phyloP scores from a whole-genome alignment of 2,888 invertebrate genomes.

The Drosophila greeni region DNA sequence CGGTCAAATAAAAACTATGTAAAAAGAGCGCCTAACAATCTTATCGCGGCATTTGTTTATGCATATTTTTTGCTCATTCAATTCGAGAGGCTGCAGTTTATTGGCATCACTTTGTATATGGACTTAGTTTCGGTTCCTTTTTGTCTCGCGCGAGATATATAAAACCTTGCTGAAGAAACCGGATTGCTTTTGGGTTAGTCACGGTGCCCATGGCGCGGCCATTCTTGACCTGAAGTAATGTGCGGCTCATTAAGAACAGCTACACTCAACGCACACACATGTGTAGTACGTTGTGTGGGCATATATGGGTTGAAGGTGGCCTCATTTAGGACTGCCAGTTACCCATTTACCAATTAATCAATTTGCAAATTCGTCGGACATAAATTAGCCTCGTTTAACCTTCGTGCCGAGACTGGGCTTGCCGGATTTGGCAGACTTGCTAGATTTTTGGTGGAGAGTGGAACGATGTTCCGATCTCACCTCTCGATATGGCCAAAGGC shows the following conservation, averaged over 20 bases:
- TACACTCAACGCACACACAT: constrained; percentile 6
- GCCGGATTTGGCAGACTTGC: constrained; percentile 17
- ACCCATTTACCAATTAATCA: constrained; percentile 46
- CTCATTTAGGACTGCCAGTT: constrained; percentile 15
- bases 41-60: constrained; percentile 16
- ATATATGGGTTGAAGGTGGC: constrained; percentile 19
- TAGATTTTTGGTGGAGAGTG: not conserved
- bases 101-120: constrained; percentile 38
- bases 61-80: constrained; percentile 14
- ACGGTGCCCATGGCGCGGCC: constrained; percentile 28
- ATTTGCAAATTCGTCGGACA: constrained; percentile 55
- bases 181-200: constrained; percentile 44
- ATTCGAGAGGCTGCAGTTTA: constrained; percentile 36
- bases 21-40: constrained; percentile 2
- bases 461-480: constrained; percentile 26
- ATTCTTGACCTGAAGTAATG: constrained; percentile 36
- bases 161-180: constrained; percentile 43
- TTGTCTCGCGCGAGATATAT: constrained; percentile 22
- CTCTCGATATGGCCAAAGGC: constrained; percentile 32
- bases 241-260: constrained; percentile 36
- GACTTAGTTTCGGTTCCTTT: constrained; percentile 37
- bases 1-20: constrained; percentile 5
- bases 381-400: constrained; percentile 51
- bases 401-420: constrained; percentile 51
- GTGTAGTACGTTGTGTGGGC: not conserved